Conservation (phyloP, 2,888 invertebrate genomes). For the Parnassius mnemosyne region DNA sequence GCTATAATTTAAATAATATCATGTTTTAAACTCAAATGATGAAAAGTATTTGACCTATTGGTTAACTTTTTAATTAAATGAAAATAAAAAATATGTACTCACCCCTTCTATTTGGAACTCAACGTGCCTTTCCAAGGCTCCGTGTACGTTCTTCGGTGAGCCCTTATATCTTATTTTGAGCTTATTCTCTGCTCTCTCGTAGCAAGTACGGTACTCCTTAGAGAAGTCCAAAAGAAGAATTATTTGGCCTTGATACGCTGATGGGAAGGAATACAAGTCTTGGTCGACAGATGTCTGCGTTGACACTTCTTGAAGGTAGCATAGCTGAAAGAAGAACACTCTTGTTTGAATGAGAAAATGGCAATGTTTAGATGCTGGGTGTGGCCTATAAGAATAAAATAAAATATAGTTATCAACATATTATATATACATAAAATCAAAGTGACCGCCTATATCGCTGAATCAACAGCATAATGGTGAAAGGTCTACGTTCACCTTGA, state of each 20-base stretch:
- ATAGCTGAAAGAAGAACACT: constrained; percentile 42
- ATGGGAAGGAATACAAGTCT: constrained; percentile 51
- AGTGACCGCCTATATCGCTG: too few relatives aligned
- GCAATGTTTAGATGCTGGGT: not conserved
- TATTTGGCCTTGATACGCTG: constrained; percentile 52
- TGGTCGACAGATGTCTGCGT: constrained; percentile 49
- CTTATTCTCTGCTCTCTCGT: constrained; percentile 41
- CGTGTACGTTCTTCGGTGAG: constrained; percentile 39
- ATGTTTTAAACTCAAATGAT: too few relatives aligned
- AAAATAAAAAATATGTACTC: constrained; percentile 21
- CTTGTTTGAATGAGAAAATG: too few relatives aligned
- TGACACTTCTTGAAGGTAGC: constrained; percentile 50
- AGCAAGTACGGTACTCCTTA: constrained; percentile 37
- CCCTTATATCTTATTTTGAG: constrained; percentile 52
- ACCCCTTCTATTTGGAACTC: constrained; percentile 54
- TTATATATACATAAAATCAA: too few relatives aligned
- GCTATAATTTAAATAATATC: too few relatives aligned
- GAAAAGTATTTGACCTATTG: not conserved
- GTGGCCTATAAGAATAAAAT: too few relatives aligned
- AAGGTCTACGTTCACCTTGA: too few relatives aligned
- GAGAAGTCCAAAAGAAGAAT: constrained; percentile 27
- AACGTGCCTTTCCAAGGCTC: constrained; percentile 42
- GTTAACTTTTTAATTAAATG: too few relatives aligned
- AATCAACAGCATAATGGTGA: too few relatives aligned
- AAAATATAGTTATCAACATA: too few relatives aligned